phyloP scores from a whole-genome alignment of 2,888 invertebrate species.

The Cheilosia impressa region DNA sequence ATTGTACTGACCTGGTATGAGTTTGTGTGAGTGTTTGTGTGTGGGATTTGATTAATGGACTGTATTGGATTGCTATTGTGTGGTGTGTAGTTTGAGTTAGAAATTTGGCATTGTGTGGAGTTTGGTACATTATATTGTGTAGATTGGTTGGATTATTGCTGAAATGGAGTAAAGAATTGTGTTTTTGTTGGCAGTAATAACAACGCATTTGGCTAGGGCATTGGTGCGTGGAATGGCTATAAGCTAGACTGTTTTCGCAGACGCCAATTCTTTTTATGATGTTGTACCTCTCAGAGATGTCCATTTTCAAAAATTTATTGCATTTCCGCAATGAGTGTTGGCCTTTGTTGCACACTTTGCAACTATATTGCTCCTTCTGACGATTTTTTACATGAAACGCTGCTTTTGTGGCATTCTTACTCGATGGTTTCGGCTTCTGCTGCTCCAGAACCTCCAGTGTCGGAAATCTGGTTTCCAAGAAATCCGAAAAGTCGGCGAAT shows the following conservation, averaged over 20 bases:
- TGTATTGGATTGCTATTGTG: conserved; percentile 17
- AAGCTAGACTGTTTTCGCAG: conserved; percentile 20
- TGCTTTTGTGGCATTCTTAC: conserved; percentile 1
- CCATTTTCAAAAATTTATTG: conserved; percentile 23
- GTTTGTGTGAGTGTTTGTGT: conserved; percentile 5
- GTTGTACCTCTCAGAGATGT: not conserved
- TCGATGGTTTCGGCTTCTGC: not conserved
- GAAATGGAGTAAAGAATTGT: conserved; percentile 20
- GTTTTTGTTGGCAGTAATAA: conserved; percentile 17
- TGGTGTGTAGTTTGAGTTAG: conserved; percentile 7
- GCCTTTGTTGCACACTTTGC: conserved; percentile 20
- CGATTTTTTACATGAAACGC: conserved; percentile 2
- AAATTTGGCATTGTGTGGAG: conserved; percentile 1
- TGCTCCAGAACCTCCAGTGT: not conserved
- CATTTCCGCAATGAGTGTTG: conserved; percentile 17
- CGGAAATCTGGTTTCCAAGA: conserved; percentile 20
- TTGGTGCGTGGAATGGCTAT: conserved; percentile 21
- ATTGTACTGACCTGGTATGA: conserved; percentile 12
- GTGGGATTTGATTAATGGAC: conserved; percentile 17
- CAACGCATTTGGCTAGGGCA: conserved; percentile 16
- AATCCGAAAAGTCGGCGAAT: conserved; percentile 8
- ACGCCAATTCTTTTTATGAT: conserved; percentile 1
- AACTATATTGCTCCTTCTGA: conserved; percentile 1
- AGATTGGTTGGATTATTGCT: conserved; percentile 7
- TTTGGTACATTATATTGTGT: conserved; percentile 2